A percentile compares a stretch with the other conserved stretches of the same genome.
These are phyloP conservation scores for Endomychus coccineus DNA, from an alignment of 2,888 invertebrate species.

Conservation along the genomic window DNA sequence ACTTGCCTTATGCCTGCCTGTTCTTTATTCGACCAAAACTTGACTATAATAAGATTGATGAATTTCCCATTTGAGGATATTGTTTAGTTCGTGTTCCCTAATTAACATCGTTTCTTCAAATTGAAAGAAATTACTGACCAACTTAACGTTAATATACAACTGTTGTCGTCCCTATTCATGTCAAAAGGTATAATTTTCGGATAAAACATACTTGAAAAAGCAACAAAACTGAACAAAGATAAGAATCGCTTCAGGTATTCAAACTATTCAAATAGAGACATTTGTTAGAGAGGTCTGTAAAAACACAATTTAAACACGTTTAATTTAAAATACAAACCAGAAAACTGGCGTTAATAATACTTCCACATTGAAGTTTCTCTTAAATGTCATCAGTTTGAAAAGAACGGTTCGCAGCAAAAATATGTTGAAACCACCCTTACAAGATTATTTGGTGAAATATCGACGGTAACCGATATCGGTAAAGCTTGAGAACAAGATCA, in stretches of 20 bases:
- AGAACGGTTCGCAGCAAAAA: conserved; percentile 17
- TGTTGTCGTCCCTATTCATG: not conserved
- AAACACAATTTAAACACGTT: conserved; percentile 28
- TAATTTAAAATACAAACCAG: conserved; percentile 30
- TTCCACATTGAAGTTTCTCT: not conserved
- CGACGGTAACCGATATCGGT: not conserved
- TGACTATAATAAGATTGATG: too few relatives aligned
- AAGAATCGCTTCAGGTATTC: conserved; percentile 27
- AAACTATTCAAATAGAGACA: conserved; percentile 27
- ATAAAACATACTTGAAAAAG: conserved; percentile 1
- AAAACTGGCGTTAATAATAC: conserved; percentile 23
- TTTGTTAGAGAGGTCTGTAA: conserved; percentile 27
- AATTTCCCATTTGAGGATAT: too few relatives aligned
- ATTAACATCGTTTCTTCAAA: too few relatives aligned
- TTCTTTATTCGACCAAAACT: too few relatives aligned
- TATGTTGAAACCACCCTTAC: conserved; percentile 13
- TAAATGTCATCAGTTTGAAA: conserved; percentile 8
- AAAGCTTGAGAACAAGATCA: not conserved
- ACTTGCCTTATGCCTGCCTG: too few relatives aligned
- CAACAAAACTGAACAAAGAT: conserved; percentile 23
- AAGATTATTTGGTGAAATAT: conserved; percentile 2
- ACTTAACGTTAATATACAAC: too few relatives aligned
- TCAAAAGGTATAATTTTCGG: not conserved
- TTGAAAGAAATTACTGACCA: too few relatives aligned
- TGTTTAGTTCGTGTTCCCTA: too few relatives aligned